A percentile compares a stretch with the other conserved stretches of the same genome.
Conservation (phyloP, 1,140 invertebrate species). For the Musca domestica region DNA sequence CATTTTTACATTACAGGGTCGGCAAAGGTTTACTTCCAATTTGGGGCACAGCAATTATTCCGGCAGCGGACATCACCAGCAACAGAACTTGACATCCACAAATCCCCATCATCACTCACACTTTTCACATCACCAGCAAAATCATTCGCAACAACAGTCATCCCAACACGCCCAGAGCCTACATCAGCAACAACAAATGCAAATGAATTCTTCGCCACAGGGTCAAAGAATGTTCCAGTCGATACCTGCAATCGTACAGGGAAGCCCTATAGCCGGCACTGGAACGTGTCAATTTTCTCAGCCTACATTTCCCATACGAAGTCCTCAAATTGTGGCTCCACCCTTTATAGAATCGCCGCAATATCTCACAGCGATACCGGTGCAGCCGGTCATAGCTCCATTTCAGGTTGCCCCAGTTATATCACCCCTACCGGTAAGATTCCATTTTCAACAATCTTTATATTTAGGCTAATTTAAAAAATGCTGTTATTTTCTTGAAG, state of each 20-base stretch:
- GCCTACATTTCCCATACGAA: constrained; percentile 38
- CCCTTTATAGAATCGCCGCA: constrained; percentile 61
- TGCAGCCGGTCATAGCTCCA: constrained; percentile 59
- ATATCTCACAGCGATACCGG: constrained; percentile 63
- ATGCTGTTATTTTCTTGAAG: constrained; percentile 25
- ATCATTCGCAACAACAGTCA: constrained; percentile 6
- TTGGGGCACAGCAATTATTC: neutral
- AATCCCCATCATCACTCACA: neutral
- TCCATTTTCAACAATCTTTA: neutral
- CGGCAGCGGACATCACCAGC: neutral
- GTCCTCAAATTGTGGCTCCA: constrained; percentile 46
- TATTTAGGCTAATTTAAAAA: neutral
- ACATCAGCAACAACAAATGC: neutral
- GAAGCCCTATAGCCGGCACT: constrained; percentile 34
- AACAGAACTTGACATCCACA: neutral
- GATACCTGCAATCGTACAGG: constrained; percentile 30
- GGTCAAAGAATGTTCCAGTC: constrained; percentile 38
- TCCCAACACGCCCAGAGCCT: constrained; percentile 29
- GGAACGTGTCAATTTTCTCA: constrained; percentile 41
- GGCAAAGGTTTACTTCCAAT: neutral
- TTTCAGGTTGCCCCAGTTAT: constrained; percentile 51
- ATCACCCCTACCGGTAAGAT: constrained; percentile 45
- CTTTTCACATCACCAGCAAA: constrained; percentile 25
- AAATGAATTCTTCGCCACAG: constrained; percentile 22
- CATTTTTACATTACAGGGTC: neutral